Conservation (phyloP, 2,888 invertebrate genomes). For the Drosophila prolongata region DNA sequence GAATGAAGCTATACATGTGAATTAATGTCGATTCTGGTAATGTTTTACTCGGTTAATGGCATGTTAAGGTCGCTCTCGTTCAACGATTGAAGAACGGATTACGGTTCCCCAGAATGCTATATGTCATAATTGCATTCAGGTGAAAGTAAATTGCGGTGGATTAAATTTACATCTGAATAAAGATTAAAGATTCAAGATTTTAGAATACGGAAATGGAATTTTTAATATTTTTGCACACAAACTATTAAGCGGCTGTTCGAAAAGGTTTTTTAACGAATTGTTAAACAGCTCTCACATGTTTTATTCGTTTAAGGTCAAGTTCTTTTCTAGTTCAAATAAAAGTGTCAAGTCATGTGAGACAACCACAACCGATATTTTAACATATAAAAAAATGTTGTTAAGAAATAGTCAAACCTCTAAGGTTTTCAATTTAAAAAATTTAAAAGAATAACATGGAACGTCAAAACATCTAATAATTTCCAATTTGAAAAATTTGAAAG, state of each 20-base stretch:
- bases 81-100: neutral
- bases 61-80: conserved; percentile 2
- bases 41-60: conserved; percentile 27
- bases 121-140: conserved; percentile 20
- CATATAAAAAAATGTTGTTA: conserved; percentile 11
- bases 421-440: too few species aligned
- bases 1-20: conserved; percentile 4
- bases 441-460: too few species aligned
- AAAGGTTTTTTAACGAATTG: too few species aligned
- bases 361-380: neutral
- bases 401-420: too few species aligned
- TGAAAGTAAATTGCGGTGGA: neutral
- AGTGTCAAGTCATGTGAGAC: neutral
- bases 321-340: neutral
- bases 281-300: too few species aligned
- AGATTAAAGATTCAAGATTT: neutral
- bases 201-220: too few species aligned
- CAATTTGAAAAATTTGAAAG: too few species aligned
- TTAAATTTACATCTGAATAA: neutral
- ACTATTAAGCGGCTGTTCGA: too few species aligned
- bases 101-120: neutral
- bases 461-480: too few species aligned
- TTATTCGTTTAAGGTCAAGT: too few species aligned
- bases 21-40: conserved; percentile 21
- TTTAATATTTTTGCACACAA: too few species aligned